Percentiles rank a stretch among this genome's conserved stretches.
Evolutionary conservation across 2,888 invertebrate species (phyloP).

Genomic region (Tenthredo amoena): DNA sequence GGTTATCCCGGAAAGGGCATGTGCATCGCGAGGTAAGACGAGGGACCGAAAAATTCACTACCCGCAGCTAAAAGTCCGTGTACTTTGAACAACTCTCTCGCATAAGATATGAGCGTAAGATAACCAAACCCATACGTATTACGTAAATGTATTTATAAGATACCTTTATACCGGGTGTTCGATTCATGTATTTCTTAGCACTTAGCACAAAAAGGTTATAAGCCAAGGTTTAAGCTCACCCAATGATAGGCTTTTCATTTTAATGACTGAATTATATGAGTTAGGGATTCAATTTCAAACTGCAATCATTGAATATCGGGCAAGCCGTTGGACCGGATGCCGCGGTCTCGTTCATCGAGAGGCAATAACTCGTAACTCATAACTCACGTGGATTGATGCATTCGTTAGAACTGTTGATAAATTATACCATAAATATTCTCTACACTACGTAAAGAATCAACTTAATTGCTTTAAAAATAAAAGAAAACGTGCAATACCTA

Average conservation of each 20-base stretch:
- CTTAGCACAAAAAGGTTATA: neutral
- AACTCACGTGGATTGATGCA: constrained; percentile 7
- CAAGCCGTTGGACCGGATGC: neutral
- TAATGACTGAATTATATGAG: constrained; percentile 12
- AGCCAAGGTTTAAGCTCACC: neutral
- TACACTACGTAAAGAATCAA: neutral
- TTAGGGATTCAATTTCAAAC: constrained; percentile 23
- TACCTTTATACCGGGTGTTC: constrained; percentile 31
- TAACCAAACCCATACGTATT: constrained; percentile 32
- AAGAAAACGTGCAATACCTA: neutral
- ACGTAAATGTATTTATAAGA: constrained; percentile 27
- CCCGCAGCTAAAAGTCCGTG: constrained; percentile 30
- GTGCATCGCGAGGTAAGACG: neutral
- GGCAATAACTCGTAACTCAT: constrained; percentile 5
- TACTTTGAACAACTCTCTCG: constrained; percentile 45
- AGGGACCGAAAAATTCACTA: constrained; percentile 42
- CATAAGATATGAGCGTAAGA: constrained; percentile 26
- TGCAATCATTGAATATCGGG: neutral
- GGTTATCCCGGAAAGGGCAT: constrained; percentile 36
- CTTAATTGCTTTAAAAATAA: neutral
- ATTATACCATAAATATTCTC: neutral
- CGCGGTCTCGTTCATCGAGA: neutral
- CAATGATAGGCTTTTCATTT: neutral
- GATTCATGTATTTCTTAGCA: constrained; percentile 7
- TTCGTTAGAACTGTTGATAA: neutral